Percentiles rank a stretch among this genome's conserved stretches.
These are phyloP conservation scores for Tetramorium simillimum DNA, from an alignment of 1,140 invertebrate species.

Conservation along the genomic window DNA sequence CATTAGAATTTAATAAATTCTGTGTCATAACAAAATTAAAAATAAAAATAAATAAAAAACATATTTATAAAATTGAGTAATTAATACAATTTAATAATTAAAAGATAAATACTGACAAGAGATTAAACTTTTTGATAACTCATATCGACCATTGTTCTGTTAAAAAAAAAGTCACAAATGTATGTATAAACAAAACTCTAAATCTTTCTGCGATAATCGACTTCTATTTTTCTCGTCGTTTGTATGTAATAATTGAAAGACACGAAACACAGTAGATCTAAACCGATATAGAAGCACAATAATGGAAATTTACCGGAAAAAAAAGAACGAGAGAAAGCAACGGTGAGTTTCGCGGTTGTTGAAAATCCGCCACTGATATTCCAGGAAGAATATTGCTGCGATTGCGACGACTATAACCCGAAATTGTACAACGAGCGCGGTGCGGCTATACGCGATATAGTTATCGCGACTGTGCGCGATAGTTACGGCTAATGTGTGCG, in stretches of 20 bases:
- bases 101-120: background rate
- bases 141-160: background rate
- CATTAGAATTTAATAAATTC: background rate
- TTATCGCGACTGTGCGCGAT: constrained; percentile 47
- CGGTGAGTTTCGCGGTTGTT: background rate
- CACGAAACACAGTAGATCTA: background rate
- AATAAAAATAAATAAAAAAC: background rate
- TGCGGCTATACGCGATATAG: constrained; percentile 21
- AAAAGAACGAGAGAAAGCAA: background rate
- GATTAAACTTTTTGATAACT: background rate
- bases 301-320: constrained; percentile 7
- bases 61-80: background rate
- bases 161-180: background rate
- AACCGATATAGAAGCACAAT: background rate
- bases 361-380: constrained; percentile 28
- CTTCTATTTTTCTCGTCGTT: background rate
- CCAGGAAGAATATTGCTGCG: background rate
- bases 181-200: background rate
- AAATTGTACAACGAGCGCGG: constrained; percentile 16
- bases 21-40: background rate
- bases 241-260: background rate
- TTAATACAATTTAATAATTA: background rate
- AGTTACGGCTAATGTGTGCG: constrained; percentile 56
- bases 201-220: background rate
- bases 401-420: constrained; percentile 34